Conservation (phyloP, 2,113 vertebrate species). For the Catagonus wagneri region DNA sequence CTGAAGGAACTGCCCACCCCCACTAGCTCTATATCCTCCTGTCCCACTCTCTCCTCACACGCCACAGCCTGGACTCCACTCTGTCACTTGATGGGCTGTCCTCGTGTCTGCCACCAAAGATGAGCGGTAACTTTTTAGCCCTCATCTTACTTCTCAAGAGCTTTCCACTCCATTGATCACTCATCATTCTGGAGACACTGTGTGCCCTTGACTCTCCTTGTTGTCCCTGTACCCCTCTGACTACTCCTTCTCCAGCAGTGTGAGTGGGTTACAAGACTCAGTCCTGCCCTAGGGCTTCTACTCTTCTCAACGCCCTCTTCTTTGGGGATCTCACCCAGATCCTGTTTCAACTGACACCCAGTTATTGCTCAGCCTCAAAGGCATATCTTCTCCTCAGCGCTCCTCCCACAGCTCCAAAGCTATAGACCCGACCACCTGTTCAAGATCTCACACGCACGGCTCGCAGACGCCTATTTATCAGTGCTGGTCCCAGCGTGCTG, state of each 20-base stretch:
- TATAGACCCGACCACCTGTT: not conserved
- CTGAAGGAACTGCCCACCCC: too few species aligned
- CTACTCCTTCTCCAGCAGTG: not conserved
- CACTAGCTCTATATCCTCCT: too few species aligned
- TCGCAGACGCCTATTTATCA: not conserved
- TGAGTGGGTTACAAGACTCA: not conserved
- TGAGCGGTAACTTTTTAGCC: not conserved
- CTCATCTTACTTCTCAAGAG: not conserved
- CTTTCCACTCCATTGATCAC: not conserved
- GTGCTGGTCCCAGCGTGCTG: not conserved
- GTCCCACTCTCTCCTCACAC: not conserved
- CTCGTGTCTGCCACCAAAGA: not conserved
- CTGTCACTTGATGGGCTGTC: not conserved
- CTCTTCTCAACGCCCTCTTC: not conserved
- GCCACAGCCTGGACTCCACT: not conserved
- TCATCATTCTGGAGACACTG: not conserved
- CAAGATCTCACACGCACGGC: not conserved
- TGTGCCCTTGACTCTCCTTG: not conserved
- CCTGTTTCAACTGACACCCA: not conserved
- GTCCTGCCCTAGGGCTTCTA: not conserved
- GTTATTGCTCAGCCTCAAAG: not conserved
- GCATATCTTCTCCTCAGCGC: not conserved
- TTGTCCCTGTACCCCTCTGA: not conserved
- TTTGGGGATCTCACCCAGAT: not conserved
- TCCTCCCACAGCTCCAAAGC: not conserved